Base-by-base conservation (phyloP, 1,140 invertebrate species). In the Aphidius ervi region DNA sequence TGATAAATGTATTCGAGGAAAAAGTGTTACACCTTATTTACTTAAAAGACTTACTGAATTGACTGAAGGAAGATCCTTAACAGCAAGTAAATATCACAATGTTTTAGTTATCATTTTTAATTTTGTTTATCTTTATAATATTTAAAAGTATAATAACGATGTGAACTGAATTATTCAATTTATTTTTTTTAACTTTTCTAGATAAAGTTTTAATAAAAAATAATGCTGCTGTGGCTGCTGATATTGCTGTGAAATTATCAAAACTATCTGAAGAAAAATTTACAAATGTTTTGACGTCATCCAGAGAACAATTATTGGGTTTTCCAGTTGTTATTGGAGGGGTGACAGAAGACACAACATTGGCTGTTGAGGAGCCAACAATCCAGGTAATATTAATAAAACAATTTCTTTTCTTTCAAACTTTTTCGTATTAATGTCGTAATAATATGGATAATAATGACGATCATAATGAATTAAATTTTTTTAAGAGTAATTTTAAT, bases 11-110 rank as follows among this genome's bases (percentile, higher is more conserved):
- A 84, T 98, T 31, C 71, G 64, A 10, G 95, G 95, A 4, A 96
- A 95, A 78, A 84, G 92, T 68, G 86, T 98, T 7, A 99, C 97
- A 0, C 97, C 97, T 3, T 99, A 91, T 78, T 79, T 99, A 10
- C 78, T 99, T 10, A 77, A 85, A 10, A 80, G 86, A 70, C 86
- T 99, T 8, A 85, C 87, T 58, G 77, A 88, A 70, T 81, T 92
- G 5, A 97, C 95, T 0, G 70, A 80, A 9, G 95, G 94, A 49
- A 82, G 81, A 65, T 96, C 95, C 7, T 81, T 99, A 10, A 63
- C 81, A 72, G 84, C 94, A 16, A 98, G 92, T 92, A 86, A 78
- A 80, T 81, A 76, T 64, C 43, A 39, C 23, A 31, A 16, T 16
- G 16, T 16, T 16, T 31, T 31, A 31, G 16, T 31, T 31, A 31